Percentiles rank a stretch among this genome's conserved stretches.
These are phyloP conservation scores for Perizoma affinitatum DNA, from an alignment of 2,888 invertebrate genomes.

Conservation along the genomic window DNA sequence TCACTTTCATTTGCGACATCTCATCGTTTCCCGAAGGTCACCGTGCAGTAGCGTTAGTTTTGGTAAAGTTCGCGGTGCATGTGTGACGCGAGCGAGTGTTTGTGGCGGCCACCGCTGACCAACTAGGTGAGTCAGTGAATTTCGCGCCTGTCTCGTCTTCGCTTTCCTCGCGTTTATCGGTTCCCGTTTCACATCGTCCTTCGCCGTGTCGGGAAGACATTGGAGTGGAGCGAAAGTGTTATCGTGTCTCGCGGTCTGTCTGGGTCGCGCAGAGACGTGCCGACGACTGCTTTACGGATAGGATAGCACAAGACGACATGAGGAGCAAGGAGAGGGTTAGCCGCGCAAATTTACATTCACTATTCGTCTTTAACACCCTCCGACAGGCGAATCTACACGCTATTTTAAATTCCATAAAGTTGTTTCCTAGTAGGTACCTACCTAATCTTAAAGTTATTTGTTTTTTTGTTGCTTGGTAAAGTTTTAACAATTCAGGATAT, in stretches of 20 bases:
- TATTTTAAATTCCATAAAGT: slow-evolving; percentile 29
- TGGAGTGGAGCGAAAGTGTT: slow-evolving; percentile 60
- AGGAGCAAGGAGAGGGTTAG: slow-evolving; percentile 62
- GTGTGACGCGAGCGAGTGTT: slow-evolving; percentile 65
- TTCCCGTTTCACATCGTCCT: slow-evolving; percentile 71
- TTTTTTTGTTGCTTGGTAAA: too few relatives aligned
- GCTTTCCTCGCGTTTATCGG: slow-evolving; percentile 73
- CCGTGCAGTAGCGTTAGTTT: slow-evolving; percentile 64
- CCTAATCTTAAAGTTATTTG: background rate
- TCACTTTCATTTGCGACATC: slow-evolving; percentile 85
- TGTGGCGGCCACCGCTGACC: slow-evolving; percentile 76
- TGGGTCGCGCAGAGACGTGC: slow-evolving; percentile 57
- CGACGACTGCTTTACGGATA: slow-evolving; percentile 48
- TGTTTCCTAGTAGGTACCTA: background rate
- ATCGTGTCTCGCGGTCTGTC: slow-evolving; percentile 51
- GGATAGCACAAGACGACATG: slow-evolving; percentile 40
- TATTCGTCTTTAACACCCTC: slow-evolving; percentile 44
- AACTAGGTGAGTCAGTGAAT: slow-evolving; percentile 77
- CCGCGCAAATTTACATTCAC: slow-evolving; percentile 67
- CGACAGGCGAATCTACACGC: slow-evolving; percentile 55
- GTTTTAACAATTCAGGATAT: background rate
- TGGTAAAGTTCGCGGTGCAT: slow-evolving; percentile 53
- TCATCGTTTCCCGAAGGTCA: slow-evolving; percentile 82
- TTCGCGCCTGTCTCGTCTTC: slow-evolving; percentile 68
- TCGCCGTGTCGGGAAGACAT: slow-evolving; percentile 66